phyloP scores from a whole-genome alignment of 2,888 invertebrate species.

The Parnassius smintheus region DNA sequence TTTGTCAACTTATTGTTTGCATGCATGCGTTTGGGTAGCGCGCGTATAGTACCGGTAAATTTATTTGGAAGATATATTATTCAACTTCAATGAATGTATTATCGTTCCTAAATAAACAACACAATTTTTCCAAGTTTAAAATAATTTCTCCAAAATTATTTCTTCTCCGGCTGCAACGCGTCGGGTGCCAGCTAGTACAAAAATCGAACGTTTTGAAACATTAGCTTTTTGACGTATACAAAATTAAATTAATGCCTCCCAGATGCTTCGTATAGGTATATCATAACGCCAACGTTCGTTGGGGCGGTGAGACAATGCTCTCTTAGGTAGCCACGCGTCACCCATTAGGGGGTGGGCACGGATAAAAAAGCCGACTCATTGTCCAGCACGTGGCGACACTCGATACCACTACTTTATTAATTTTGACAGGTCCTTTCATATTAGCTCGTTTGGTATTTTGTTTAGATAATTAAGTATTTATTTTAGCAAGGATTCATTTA shows the following conservation, averaged over 20 bases:
- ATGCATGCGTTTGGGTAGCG: too few relatives aligned
- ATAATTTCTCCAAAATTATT: too few relatives aligned
- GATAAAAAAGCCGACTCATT: slow-evolving; percentile 51
- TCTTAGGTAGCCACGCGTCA: slow-evolving; percentile 62
- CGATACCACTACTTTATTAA: slow-evolving; percentile 70
- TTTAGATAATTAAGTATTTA: slow-evolving; percentile 43
- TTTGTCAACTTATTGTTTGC: too few relatives aligned
- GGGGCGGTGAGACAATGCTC: slow-evolving; percentile 49
- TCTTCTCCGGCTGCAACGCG: too few relatives aligned
- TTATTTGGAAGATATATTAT: too few relatives aligned
- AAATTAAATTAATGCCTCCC: slow-evolving; percentile 18
- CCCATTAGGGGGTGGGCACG: slow-evolving; percentile 58
- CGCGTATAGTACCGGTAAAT: too few relatives aligned
- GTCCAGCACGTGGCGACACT: slow-evolving; percentile 64
- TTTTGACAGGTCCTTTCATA: slow-evolving; percentile 54
- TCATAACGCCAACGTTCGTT: slow-evolving; percentile 34
- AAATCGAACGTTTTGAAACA: neutral
- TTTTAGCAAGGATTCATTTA: slow-evolving; percentile 23
- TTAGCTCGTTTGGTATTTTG: slow-evolving; percentile 56
- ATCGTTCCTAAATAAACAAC: too few relatives aligned
- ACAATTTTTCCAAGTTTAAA: too few relatives aligned
- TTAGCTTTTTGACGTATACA: slow-evolving; percentile 3
- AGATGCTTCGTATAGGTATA: slow-evolving; percentile 30
- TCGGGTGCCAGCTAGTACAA: too few relatives aligned
- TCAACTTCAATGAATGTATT: too few relatives aligned